Conservation (phyloP, 2,113 vertebrate genomes). For the Neodon shergylaensis region DNA sequence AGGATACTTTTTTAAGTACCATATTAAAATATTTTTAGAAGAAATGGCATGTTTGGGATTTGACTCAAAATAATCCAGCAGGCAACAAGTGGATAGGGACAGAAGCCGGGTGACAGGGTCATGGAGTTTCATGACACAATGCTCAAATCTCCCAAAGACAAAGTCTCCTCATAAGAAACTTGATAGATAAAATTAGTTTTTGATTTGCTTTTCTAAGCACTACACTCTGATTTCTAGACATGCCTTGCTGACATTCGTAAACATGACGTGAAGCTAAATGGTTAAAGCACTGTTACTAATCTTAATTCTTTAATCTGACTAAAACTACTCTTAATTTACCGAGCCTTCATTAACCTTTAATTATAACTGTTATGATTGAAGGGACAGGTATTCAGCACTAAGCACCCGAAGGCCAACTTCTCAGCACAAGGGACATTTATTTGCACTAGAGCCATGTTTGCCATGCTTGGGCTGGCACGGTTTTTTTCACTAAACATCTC, state of each 20-base stretch:
- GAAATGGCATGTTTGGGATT: not conserved
- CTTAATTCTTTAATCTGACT: slow-evolving; percentile 2
- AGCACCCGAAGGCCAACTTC: not conserved
- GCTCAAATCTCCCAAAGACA: not conserved
- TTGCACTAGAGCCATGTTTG: not conserved
- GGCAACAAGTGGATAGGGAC: not conserved
- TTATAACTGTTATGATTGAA: not conserved
- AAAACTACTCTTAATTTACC: slow-evolving; percentile 41
- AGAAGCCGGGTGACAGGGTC: not conserved
- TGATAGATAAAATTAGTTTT: not conserved
- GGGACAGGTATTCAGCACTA: not conserved
- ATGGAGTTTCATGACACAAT: not conserved
- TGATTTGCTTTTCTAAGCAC: slow-evolving; percentile 19
- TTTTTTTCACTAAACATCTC: not conserved
- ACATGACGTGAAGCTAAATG: not conserved
- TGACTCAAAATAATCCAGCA: slow-evolving; percentile 34
- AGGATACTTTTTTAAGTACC: slow-evolving; percentile 46
- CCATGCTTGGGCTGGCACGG: not conserved
- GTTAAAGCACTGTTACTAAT: not conserved
- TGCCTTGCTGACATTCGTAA: slow-evolving; percentile 31
- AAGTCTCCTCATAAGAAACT: not conserved
- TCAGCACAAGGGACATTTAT: not conserved
- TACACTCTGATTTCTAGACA: slow-evolving; percentile 27
- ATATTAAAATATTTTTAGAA: slow-evolving; percentile 44
- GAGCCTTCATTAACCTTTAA: slow-evolving; percentile 44